phyloP scores from a whole-genome alignment of 2,797 vertebrate genomes.

The Hozukius guyotensis region DNA sequence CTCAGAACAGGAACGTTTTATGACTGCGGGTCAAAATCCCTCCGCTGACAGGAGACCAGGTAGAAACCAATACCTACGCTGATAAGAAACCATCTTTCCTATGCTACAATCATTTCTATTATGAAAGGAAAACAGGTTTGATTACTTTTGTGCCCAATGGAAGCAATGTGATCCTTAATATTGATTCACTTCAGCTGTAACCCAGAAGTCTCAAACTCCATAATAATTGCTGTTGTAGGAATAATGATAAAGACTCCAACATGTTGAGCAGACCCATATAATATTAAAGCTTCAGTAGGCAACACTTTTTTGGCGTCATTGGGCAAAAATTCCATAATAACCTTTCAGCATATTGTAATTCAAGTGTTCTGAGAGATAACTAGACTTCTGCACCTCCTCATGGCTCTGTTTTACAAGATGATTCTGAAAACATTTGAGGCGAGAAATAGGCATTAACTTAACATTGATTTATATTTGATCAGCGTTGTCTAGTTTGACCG shows the following conservation, averaged over 20 bases:
- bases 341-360: too few relatives aligned
- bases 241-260: background rate
- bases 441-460: too few relatives aligned
- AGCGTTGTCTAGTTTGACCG: too few relatives aligned
- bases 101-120: conserved; percentile 3
- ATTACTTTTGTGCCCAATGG: conserved; percentile 24
- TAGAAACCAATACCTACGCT: background rate
- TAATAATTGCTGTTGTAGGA: background rate
- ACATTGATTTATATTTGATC: too few relatives aligned
- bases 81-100: conserved; percentile 21
- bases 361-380: too few relatives aligned
- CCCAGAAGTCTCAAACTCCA: background rate
- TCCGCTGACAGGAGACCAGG: conserved; percentile 2
- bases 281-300: background rate
- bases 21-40: conserved; percentile 45
- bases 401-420: too few relatives aligned
- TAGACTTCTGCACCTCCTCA: too few relatives aligned
- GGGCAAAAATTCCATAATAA: too few relatives aligned
- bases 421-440: too few relatives aligned
- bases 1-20: conserved; percentile 3
- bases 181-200: conserved; percentile 29
- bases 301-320: too few relatives aligned
- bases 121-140: conserved; percentile 27
- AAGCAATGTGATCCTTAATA: conserved; percentile 34
- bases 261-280: background rate